Evolutionary conservation across 1,140 invertebrate genomes (phyloP), one percentile per base, ranked within the genome.

Genomic region (Drosophila athabasca): DNA sequence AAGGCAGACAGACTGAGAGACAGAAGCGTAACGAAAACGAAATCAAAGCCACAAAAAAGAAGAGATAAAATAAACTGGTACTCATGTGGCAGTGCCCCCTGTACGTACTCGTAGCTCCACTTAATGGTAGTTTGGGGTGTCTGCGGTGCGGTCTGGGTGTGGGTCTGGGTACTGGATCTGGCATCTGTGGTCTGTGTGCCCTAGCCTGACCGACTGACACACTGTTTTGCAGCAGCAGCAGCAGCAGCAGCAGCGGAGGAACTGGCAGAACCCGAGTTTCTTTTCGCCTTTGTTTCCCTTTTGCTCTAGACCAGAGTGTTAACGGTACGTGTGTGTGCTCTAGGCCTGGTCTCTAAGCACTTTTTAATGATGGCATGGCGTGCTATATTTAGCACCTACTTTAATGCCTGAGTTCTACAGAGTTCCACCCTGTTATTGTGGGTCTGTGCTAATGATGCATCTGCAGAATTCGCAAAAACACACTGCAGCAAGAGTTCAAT

Each of bases 1-100:
- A 62, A 24, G 9, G 11, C 19, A 29, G n/a, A 31, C 8, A 19
- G 24, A 29, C 35, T 1, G 17, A 31, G 7, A 29, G 35, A 44
- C 35, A 52, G 62, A 59, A 87, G 62, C 83, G 82, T 88, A 87
- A 87, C 82, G 82, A 87, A 87, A 87, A 76, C 70, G 82, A 87
- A 87, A 87, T 82, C 74, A 87, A 87, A 84, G 64, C 65, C 52
- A 60, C 51, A 80, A 41, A 22, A 48, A 48, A n/a, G n/a, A n/a
- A n/a, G n/a, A n/a, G n/a, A n/a, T n/a, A n/a, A n/a, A 68, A 62
- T 19, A 19, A 68, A 62, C 64, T 60, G 59, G 62, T 7, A 31
- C 29, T 31, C 6, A 31, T 31, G 29, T 31, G 29, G 29, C 3
- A 0, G 7, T 9, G 31, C 35, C 11, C 3, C 35, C 35, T 39